phyloP scores from a whole-genome alignment of 2,888 invertebrate genomes.

The Euproctis similis region DNA sequence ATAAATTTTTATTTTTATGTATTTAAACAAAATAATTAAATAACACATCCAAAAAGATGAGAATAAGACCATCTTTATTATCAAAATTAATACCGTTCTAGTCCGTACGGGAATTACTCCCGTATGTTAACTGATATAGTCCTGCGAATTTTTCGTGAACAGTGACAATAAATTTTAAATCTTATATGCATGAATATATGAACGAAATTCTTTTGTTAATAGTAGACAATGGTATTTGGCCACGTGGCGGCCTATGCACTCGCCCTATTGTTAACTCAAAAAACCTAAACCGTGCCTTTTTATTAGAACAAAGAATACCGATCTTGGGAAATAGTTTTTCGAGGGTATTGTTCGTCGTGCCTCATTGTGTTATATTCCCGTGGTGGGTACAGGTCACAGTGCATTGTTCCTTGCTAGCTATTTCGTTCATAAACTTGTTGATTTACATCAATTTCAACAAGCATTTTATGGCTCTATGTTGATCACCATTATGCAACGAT shows the following conservation, averaged over 20 bases:
- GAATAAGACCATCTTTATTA: too few relatives aligned
- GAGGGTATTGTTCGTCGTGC: slow-evolving; percentile 44
- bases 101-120: slow-evolving; percentile 1
- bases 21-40: too few relatives aligned
- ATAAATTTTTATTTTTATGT: too few relatives aligned
- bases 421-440: slow-evolving; percentile 5
- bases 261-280: slow-evolving; percentile 56
- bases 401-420: slow-evolving; percentile 13
- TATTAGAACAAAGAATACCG: slow-evolving; percentile 43
- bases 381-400: slow-evolving; percentile 17
- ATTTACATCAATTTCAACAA: too few relatives aligned
- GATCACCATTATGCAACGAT: too few relatives aligned
- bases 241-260: slow-evolving; percentile 54
- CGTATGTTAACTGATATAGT: slow-evolving; percentile 9
- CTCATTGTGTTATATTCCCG: slow-evolving; percentile 40
- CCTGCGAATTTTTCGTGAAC: slow-evolving; percentile 3
- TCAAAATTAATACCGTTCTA: too few relatives aligned
- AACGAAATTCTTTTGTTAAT: slow-evolving; percentile 11
- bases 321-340: slow-evolving; percentile 51
- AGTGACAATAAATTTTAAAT: slow-evolving; percentile 5
- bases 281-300: slow-evolving; percentile 57
- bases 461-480: too few relatives aligned
- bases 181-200: slow-evolving; percentile 4
- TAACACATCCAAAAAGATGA: too few relatives aligned
- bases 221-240: slow-evolving; percentile 27